Base-by-base conservation (phyloP, 2,113 vertebrate species). In the Mastomys natalensis region DNA sequence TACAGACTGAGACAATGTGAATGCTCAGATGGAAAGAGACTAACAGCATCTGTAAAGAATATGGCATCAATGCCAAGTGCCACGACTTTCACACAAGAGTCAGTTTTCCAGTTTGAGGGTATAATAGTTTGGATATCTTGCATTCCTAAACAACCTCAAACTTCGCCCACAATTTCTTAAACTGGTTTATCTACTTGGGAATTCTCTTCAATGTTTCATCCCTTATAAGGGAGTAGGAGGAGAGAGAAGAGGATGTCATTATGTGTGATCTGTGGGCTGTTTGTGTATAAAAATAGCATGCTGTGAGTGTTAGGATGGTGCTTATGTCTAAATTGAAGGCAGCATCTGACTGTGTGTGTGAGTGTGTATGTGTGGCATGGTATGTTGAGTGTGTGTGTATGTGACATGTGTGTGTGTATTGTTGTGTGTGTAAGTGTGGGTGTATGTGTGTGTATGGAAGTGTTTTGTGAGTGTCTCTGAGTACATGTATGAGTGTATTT, bases 81-180 rank as follows among this genome's bases (percentile, higher is more conserved):
- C 16, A 7, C 5, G 58, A 40, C 58, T 95, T 64, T 85, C 89
- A 90, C 21, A 55, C 17, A 43, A 58, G 26, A 94, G 43, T 5
- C 37, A 58, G 12, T 58, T 95, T 80, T 89, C 31, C 34, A 10
- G 26, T 40, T 70, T 73, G 7, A 43, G 45, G 62, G 87, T 85
- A 76, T 95, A 73, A 80, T 37, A 68, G 62, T 89, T 87, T 87
- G 91, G 77, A 84, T 73, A 51, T 15, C 76, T 95, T 91, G 26
- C 22, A n/a, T 91, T 29, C 55, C 60, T n/a, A 89, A 62, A 78
- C 43, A 89, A 74, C 89, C 93, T 96, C 74, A 74, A 45, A 91
- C 84, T 37, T 70, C 94, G 86, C 94, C 96, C 95, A 91, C 95
- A 58, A 31, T 76, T 74, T 97, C 97, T 93, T 96, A 96, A 96